Base-by-base conservation (phyloP, 1,140 invertebrate species). In the Zaprionus lachaisei region DNA sequence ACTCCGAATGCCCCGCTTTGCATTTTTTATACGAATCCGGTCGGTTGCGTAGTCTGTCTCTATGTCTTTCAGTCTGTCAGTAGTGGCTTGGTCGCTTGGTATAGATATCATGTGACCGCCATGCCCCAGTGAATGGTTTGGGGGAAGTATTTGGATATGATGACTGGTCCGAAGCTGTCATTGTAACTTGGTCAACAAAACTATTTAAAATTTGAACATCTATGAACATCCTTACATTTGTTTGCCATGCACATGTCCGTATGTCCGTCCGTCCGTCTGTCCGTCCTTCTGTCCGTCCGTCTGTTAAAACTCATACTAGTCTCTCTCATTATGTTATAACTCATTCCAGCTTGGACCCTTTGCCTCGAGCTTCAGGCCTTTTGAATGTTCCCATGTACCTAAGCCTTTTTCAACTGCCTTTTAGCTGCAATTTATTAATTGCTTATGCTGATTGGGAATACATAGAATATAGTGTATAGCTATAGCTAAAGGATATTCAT, bases 51-150 rank as follows among this genome's bases (percentile, higher is more conserved):
- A 22, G 37, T 63, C 20, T 61, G 34, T 58, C 58, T 41, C 4
- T 41, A 5, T 2, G 37, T 63, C n/a, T 61, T 24, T 58, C 58
- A 49, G 55, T 55, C 22, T 54, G 31, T 22, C 63, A 37, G 47
- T 20, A 38, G 79, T 81, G 54, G 66, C n/a, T 28, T 47, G 38
- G 20, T 63, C 31, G 55, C 24, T 65, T 58, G 54, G 58, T 54
- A 66, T 70, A 63, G 64, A 79, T 86, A 73, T 81, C 80, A 80
- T 82, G 83, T 62, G 83, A 83, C 69, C 80, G 61, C n/a, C 56
- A 54, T 79, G 76, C 56, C 76, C 79, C 66, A 82, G 70, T 71
- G 62, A 71, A 66, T 72, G 56, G 26, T 58, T 51, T 54, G 26
- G 41, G 49, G 72, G 63, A 82, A 79, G 69, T 74, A 44, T 34